phyloP scores from a whole-genome alignment of 1,140 invertebrate genomes.

The Achroia grisella region DNA sequence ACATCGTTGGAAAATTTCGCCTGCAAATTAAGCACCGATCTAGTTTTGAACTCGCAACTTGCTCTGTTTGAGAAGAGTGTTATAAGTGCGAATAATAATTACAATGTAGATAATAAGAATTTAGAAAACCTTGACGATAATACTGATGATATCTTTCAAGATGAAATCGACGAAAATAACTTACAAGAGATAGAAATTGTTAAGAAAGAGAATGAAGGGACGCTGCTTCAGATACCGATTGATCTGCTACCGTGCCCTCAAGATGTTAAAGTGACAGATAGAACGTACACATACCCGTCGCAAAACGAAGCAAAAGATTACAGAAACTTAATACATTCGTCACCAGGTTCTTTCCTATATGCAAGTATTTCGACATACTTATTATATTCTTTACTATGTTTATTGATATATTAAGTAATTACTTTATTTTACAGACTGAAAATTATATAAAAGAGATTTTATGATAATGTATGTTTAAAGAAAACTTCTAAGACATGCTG shows the following conservation, averaged over 20 bases:
- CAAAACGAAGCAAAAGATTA: slow-evolving; percentile 70
- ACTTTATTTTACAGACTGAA: too few relatives aligned
- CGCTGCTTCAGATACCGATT: slow-evolving; percentile 76
- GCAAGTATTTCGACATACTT: neutral
- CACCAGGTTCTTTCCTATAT: slow-evolving; percentile 9
- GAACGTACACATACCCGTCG: slow-evolving; percentile 72
- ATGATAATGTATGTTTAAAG: too few relatives aligned
- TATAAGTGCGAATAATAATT: slow-evolving; percentile 45
- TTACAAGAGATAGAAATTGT: slow-evolving; percentile 49
- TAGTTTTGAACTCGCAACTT: slow-evolving; percentile 45
- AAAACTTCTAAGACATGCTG: too few relatives aligned
- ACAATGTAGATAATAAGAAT: slow-evolving; percentile 38
- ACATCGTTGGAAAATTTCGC: slow-evolving; percentile 77
- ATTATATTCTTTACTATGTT: too few relatives aligned
- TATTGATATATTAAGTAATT: too few relatives aligned
- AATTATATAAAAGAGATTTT: too few relatives aligned
- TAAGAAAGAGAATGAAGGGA: slow-evolving; percentile 55
- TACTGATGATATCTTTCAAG: slow-evolving; percentile 43
- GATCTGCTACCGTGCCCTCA: slow-evolving; percentile 80
- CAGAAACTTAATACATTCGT: slow-evolving; percentile 58
- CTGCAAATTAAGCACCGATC: slow-evolving; percentile 52
- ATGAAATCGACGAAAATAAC: slow-evolving; percentile 53
- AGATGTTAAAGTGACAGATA: slow-evolving; percentile 75
- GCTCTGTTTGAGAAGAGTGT: slow-evolving; percentile 45
- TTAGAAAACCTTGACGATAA: slow-evolving; percentile 37